Evolutionary conservation across 2,888 invertebrate genomes (phyloP), one percentile per base, ranked within the genome.

Genomic region (Habroteleia sp.): DNA sequence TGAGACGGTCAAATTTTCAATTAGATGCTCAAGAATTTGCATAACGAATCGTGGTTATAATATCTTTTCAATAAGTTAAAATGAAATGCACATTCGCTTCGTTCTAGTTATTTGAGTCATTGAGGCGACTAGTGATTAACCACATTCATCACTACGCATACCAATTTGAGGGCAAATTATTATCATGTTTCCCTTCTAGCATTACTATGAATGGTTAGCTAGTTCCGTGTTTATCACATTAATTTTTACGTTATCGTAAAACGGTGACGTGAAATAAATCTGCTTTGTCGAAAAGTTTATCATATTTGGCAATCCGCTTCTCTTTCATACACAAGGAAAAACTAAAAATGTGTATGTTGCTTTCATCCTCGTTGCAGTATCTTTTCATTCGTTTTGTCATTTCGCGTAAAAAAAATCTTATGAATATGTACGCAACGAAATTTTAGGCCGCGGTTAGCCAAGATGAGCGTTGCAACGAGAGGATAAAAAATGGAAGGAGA

Each of bases 351-450:
- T n/a, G n/a, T n/a, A n/a, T n/a, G n/a, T n/a, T n/a, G n/a, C n/a
- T 50, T 20, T 20, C 20, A 20, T 20, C 20, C 20, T n/a, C n/a
- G n/a, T n/a, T n/a, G n/a, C n/a, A n/a, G 44, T 33, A 29, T 76
- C 79, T 78, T 80, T 27, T 41, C 41, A 42, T 33, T 50, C 33
- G 10, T 17, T 52, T 77, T 71, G 73, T 62, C 14, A 37, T 48
- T 48, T 39, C 16, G 31, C 37, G 78, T 80, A 80, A 80, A 82
- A 82, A 82, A 83, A 82, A 80, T 75, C 75, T 76, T 77, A 80
- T 82, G 82, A 83, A 81, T 82, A 82, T 82, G 81, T 77, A 81
- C 80, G 78, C 82, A 78, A 29, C 29, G 29, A 29, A 37, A 44
- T 39, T 58, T 66, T 60, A 16, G 66, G 35, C 46, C 25, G 39